Base-by-base conservation (phyloP, 2,888 invertebrate species). In the Amphiduros pacificus region DNA sequence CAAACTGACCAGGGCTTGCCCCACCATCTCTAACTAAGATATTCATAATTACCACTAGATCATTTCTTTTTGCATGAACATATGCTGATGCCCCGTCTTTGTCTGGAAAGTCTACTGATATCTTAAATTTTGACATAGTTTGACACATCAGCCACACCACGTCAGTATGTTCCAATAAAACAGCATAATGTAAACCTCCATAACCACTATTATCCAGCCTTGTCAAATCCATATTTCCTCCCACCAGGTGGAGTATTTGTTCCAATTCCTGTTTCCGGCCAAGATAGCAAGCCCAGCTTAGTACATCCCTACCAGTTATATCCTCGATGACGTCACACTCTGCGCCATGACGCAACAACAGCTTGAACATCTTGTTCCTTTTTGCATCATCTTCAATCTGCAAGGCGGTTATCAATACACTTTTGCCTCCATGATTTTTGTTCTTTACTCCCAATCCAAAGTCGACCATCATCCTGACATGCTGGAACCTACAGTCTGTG, bases 311-410 rank as follows among this genome's bases (percentile, higher is more conserved):
- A 11, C 56, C 56, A 9, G 48, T 56, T n/a, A 3, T 20, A 1
- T 28, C 9, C 20, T 56, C 56, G 6, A 27, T 11, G 24, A 24
- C 44, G 14, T 29, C 49, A n/a, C 2, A 3, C 20, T 9, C 22
- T 24, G 56, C 56, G 6, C 56, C 56, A 14, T 22, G 28, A 20
- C 49, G n/a, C 31, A 56, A 29, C 29, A 56, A 41, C 27, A 56
- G 29, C 20, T 56, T 48, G 22, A 56, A 49, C 56, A 56, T 56
- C 32, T 56, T 56, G 31, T 31, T 14, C n/a, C 56, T 22, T n/a
- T 20, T 17, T 26, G 29, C 29, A 22, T 56, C 56, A n/a, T 40
- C 49, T 9, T 36, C 9, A 1, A 56, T 31, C 27, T 41, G 28
- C 22, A 56, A 28, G 4, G 56, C 44, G 11, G 56, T 56, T 4